Base-by-base conservation (phyloP, 2,113 vertebrate species). In the Phalacrocorax carbo region DNA sequence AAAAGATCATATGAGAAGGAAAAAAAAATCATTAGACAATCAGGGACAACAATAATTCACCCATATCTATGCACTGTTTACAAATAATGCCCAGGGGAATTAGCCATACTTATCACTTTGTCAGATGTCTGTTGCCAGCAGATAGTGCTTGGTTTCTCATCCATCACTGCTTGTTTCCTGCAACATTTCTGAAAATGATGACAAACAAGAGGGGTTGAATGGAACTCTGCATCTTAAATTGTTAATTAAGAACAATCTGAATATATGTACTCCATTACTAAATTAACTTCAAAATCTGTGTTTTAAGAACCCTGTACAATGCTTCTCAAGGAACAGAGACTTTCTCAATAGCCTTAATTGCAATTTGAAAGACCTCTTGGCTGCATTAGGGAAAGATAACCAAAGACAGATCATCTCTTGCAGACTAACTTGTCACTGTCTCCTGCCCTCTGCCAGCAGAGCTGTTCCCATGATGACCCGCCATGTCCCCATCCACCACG, bases 1-100 rank as follows among this genome's bases (percentile, higher is more conserved):
- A 96, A 96, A 97, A 97, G 94, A 97, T 97, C 87, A 90, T 96
- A 95, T 80, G 86, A 97, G 96, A 97, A 83, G 70, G 95, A 16
- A 34, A 95, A 96, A 96, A 98, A 98, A 98, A 98, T 98, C 97
- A 98, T 98, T 98, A 98, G 96, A 96, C 90, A 94, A 97, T 97
- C 96, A 97, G 97, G 95, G 95, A 97, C 87, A 89, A 96, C 96
- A 97, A 98, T 98, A 98, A 98, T 97, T 98, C 98, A 98, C 85
- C 96, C 96, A 86, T 97, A 97, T 97, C 97, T 98, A 85, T 82
- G 96, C 96, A 92, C 96, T 94, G 92, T 90, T 96, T 95, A 97
- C 96, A 97, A 97, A 98, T 96, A 98, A 96, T 95, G 97, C 98
- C 97, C 92, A 25, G 32, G 96, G 97, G 98, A 97, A 94, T 96